A percentile compares a stretch with the other conserved stretches of the same genome.
Evolutionary conservation across 2,797 vertebrate species (phyloP).

Genomic region (Coilia nasus): DNA sequence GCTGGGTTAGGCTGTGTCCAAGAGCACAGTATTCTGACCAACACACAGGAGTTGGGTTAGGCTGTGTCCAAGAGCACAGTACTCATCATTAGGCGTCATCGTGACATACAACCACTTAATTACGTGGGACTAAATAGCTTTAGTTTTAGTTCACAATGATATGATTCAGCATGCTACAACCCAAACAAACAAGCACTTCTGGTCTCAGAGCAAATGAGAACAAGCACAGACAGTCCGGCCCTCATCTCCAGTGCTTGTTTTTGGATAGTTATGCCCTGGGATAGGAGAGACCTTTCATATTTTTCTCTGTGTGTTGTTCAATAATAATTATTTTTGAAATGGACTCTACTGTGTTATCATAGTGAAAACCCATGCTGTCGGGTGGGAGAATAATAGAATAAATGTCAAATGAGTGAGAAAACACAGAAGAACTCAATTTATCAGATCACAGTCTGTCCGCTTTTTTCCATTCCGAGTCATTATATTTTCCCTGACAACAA

Average conservation of each 20-base stretch:
- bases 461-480: not conserved
- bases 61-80: not conserved
- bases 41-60: not conserved
- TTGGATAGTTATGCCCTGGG: conserved; percentile 34
- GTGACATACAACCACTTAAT: not conserved
- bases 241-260: conserved; percentile 9
- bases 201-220: not conserved
- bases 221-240: not conserved
- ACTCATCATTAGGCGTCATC: not conserved
- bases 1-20: too few species aligned
- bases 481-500: not conserved
- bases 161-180: not conserved
- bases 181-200: not conserved
- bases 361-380: not conserved
- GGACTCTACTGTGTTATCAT: conserved; percentile 1
- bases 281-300: conserved; percentile 25
- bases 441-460: not conserved
- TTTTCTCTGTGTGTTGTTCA: conserved; percentile 22
- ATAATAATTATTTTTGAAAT: not conserved
- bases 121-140: not conserved
- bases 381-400: too few species aligned
- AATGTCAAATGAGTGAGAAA: not conserved
- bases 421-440: not conserved
- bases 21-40: not conserved
- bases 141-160: not conserved